phyloP scores from a whole-genome alignment of 2,888 invertebrate genomes.

The Acleris laterana region DNA sequence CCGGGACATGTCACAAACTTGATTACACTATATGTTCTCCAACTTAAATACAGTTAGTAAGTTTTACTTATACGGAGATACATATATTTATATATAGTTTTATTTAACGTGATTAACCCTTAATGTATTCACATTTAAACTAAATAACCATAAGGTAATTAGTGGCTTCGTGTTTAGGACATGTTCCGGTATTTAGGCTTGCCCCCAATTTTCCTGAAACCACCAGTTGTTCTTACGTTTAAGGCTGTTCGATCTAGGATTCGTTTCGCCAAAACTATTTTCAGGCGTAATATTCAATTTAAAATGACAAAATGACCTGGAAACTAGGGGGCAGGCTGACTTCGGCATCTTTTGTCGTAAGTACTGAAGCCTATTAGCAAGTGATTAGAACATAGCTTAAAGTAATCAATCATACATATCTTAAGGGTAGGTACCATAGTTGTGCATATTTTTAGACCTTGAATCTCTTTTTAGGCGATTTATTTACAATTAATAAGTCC shows the following conservation, averaged over 20 bases:
- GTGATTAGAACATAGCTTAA: constrained; percentile 5
- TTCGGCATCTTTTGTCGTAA: constrained; percentile 14
- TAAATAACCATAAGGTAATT: background rate
- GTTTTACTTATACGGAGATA: too few species aligned
- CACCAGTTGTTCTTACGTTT: too few species aligned
- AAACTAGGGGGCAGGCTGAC: constrained; percentile 4
- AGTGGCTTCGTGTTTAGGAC: background rate
- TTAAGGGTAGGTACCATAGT: background rate
- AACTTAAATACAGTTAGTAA: too few species aligned
- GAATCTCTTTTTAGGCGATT: background rate
- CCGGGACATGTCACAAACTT: background rate
- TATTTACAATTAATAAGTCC: background rate
- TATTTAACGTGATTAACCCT: too few species aligned
- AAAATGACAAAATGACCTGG: too few species aligned
- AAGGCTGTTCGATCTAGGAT: too few species aligned
- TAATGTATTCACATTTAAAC: too few species aligned
- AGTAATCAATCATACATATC: constrained; percentile 4
- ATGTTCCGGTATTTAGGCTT: background rate
- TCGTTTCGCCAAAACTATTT: too few species aligned
- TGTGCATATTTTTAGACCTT: too few species aligned
- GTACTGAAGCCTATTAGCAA: constrained; percentile 27
- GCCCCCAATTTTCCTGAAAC: background rate
- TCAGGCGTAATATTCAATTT: too few species aligned
- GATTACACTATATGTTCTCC: background rate
- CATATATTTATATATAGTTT: too few species aligned